Percentiles rank a stretch among this genome's conserved stretches.
phyloP scores from a whole-genome alignment of 2,888 invertebrate species.

The Laspeyria flexula region DNA sequence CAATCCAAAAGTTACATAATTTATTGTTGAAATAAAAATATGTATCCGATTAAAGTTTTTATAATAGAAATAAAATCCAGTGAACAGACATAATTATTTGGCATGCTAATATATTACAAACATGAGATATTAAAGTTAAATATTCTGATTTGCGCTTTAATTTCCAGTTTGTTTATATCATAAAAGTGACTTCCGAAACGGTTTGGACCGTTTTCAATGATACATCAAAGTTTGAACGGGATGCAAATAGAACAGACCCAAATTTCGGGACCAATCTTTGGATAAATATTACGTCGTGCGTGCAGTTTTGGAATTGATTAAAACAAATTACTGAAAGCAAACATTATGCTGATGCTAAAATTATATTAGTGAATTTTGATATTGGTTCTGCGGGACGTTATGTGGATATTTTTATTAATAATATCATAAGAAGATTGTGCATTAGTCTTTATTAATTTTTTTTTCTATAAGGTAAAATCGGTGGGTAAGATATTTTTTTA shows the following conservation, averaged over 20 bases:
- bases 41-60: too few species aligned
- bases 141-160: slow-evolving; percentile 19
- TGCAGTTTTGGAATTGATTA: background rate
- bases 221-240: slow-evolving; percentile 30
- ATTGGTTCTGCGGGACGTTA: background rate
- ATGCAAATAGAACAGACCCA: slow-evolving; percentile 19
- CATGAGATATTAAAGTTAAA: slow-evolving; percentile 34
- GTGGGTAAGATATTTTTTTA: too few species aligned
- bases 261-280: slow-evolving; percentile 11
- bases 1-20: too few species aligned
- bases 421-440: too few species aligned
- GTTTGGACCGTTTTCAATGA: slow-evolving; percentile 30
- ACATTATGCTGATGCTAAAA: background rate
- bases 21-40: too few species aligned
- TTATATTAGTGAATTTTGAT: background rate
- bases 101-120: slow-evolving; percentile 8
- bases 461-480: too few species aligned
- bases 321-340: background rate
- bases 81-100: slow-evolving; percentile 12
- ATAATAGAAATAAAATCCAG: background rate
- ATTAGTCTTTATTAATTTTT: too few species aligned
- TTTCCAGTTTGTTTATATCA: slow-evolving; percentile 36
- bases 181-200: slow-evolving; percentile 33
- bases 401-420: background rate
- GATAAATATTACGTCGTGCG: background rate